Evolutionary conservation across 1,140 invertebrate genomes (phyloP), one percentile per base, ranked within the genome.

Genomic region (Drosophila pandora): DNA sequence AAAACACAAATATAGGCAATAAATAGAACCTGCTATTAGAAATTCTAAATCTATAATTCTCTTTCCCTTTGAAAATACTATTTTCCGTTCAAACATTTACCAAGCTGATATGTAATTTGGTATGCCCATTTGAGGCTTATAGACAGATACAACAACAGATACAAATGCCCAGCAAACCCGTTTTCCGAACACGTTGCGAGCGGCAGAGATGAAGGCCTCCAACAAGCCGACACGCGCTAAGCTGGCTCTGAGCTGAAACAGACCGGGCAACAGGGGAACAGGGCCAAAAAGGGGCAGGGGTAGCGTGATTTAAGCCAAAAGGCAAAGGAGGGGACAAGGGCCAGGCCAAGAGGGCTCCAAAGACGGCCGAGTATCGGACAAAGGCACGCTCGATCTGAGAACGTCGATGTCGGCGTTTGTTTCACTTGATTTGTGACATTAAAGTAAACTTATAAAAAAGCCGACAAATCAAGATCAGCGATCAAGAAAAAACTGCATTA

Each of bases 391-490:
- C 83, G 71, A 87, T 88, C 82, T 88, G 76, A n/a, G 34, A n/a
- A 3, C 12, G 62, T 53, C 57, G 62, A 48, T 75, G 80, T 75
- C 76, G 80, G 80, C 80, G 79, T 83, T 84, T 79, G 80, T 76
- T 82, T 82, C 79, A 87, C 83, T 88, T 83, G 83, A 87, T 87
- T 87, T 88, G 83, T 83, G 80, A 88, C 83, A 88, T 88, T 89
- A 88, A 88, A 88, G 83, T 60, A 76, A 88, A 83, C 45, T 72
- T 76, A 72, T 76, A 63, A 88, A 88, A 88, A 79, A 8, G 71
- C 83, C 83, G 83, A 72, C 82, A 67, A 17, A 63, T 54, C 48
- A 49, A 23, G 43, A 37, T 43, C 17, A n/a, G 2, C 41, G 2
- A 28, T 28, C 25, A 47, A 12, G 45, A 43, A 43, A 43, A 53